A percentile compares a stretch with the other conserved stretches of the same genome.
phyloP scores from a whole-genome alignment of 1,140 invertebrate genomes.

The Brachionus sp. region DNA sequence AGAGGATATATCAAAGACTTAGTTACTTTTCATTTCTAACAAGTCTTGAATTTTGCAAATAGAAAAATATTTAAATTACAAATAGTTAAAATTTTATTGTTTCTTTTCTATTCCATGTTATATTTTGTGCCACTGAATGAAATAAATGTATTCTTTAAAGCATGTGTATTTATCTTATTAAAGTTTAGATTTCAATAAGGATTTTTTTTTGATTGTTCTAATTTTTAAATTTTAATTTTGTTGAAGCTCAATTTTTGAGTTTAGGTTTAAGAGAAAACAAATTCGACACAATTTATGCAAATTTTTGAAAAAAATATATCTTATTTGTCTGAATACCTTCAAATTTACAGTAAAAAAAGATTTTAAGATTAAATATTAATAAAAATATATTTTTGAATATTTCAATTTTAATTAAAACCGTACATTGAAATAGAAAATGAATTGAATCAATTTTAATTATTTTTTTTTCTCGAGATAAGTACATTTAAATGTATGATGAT shows the following conservation, averaged over 20 bases:
- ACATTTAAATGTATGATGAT: neutral
- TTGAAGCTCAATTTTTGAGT: neutral
- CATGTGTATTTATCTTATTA: conserved; percentile 24
- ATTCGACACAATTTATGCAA: conserved; percentile 41
- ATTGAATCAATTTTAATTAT: neutral
- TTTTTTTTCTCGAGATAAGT: conserved; percentile 1
- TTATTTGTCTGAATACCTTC: conserved; percentile 41
- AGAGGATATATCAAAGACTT: conserved; percentile 1
- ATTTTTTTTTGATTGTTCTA: conserved; percentile 23
- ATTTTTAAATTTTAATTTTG: conserved; percentile 12
- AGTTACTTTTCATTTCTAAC: neutral
- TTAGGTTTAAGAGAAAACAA: neutral
- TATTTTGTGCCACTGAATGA: neutral
- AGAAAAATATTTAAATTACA: neutral
- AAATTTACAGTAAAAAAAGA: conserved; percentile 33
- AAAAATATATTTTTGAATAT: conserved; percentile 24
- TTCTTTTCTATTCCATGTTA: conserved; percentile 9
- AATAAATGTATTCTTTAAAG: conserved; percentile 28
- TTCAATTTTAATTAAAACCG: conserved; percentile 29
- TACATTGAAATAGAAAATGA: neutral
- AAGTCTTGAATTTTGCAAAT: neutral
- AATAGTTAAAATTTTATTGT: conserved; percentile 4
- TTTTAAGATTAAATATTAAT: conserved; percentile 40
- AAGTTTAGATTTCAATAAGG: neutral
- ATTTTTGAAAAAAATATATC: conserved; percentile 30